A percentile compares a stretch with the other conserved stretches of the same genome.
Conservation (phyloP, 2,888 invertebrate genomes). For the Portevinia maculata region DNA sequence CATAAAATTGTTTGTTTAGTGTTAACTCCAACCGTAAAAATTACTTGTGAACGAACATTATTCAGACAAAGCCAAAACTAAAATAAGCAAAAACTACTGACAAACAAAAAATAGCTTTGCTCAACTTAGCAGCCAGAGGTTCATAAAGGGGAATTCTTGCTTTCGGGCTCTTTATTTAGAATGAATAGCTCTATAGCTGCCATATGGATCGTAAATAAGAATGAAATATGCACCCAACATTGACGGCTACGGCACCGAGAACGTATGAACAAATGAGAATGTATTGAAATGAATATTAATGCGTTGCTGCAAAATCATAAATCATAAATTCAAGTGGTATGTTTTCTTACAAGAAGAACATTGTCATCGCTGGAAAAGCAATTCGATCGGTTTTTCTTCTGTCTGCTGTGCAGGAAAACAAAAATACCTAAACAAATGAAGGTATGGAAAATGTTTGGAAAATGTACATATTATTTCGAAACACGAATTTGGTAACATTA, state of each 20-base stretch:
- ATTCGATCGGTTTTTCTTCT: slow-evolving; percentile 12
- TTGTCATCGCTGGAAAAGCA: slow-evolving; percentile 26
- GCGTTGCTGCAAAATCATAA: slow-evolving; percentile 13
- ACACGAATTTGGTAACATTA: background rate
- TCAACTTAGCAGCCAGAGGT: slow-evolving; percentile 1
- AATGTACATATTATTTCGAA: background rate
- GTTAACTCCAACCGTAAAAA: background rate
- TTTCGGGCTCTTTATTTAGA: slow-evolving; percentile 35
- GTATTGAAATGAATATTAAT: slow-evolving; percentile 50
- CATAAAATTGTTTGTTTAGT: background rate
- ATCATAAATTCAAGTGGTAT: slow-evolving; percentile 40
- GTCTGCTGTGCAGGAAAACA: background rate
- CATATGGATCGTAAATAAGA: slow-evolving; percentile 61
- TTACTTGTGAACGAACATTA: background rate
- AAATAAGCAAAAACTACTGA: slow-evolving; percentile 1
- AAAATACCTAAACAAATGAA: slow-evolving; percentile 33
- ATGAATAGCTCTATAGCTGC: slow-evolving; percentile 57
- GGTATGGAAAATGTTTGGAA: background rate
- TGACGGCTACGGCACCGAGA: background rate
- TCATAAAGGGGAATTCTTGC: slow-evolving; percentile 12
- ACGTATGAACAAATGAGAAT: slow-evolving; percentile 36
- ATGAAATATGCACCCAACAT: slow-evolving; percentile 39
- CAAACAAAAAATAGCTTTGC: background rate
- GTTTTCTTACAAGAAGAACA: background rate
- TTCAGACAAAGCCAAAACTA: background rate